A percentile compares a stretch with the other conserved stretches of the same genome.
phyloP scores from a whole-genome alignment of 1,140 invertebrate genomes.

The Drosophila sucinea region DNA sequence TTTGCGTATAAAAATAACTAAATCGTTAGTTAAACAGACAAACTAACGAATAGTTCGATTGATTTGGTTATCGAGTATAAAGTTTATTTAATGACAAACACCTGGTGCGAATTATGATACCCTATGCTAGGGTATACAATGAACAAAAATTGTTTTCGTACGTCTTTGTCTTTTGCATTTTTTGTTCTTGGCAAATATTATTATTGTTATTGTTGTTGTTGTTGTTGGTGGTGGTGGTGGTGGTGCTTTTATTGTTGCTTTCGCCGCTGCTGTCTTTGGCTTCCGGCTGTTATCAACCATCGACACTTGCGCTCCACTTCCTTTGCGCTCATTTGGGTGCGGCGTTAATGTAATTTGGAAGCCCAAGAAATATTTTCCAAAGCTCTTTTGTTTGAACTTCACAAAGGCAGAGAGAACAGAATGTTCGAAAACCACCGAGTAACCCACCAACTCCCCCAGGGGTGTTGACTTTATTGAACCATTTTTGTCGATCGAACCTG shows the following conservation, averaged over 20 bases:
- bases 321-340: conserved; percentile 55
- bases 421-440: neutral
- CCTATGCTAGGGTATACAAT: neutral
- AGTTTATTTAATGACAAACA: conserved; percentile 19
- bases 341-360: conserved; percentile 76
- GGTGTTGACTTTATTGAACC: conserved; percentile 80
- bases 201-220: conserved; percentile 29
- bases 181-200: conserved; percentile 16
- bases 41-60: neutral
- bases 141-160: conserved; percentile 45
- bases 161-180: conserved; percentile 75
- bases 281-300: conserved; percentile 80
- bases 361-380: conserved; percentile 59
- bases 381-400: conserved; percentile 71
- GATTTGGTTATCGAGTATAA: neutral
- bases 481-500: conserved; percentile 72
- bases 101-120: neutral
- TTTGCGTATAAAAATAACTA: no score
- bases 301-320: conserved; percentile 68
- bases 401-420: conserved; percentile 10
- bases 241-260: neutral
- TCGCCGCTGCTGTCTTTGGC: conserved; percentile 58
- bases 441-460: conserved; percentile 30
- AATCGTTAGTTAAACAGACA: neutral
- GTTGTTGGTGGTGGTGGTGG: conserved; percentile 3